Base-by-base conservation (phyloP, 2,797 vertebrate genomes). In the Phataginus tetradactyla region DNA sequence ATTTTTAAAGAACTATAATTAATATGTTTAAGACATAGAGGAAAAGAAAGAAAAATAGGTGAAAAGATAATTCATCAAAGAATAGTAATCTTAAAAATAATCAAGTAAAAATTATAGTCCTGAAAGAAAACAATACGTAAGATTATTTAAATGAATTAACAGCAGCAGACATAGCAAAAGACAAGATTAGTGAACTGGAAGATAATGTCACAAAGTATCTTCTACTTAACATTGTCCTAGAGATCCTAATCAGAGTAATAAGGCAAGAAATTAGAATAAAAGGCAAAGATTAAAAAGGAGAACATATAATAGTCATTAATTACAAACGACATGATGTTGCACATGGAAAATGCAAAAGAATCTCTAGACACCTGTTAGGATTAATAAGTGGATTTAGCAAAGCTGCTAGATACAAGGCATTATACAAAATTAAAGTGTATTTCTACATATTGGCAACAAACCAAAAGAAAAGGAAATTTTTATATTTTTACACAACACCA, bases 231-330 rank as follows among this genome's bases (percentile, higher is more conserved):
- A 27, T 42, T 77, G n/a, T 83, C 34, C 17, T 64, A 77, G n/a
- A 87, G 51, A 93, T 66, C 55, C 49, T 91, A 45, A 84, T 59
- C 86, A 68, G 83, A 59, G 45, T 49, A 59, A 63, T 75, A 87
- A 79, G 59, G 68, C 69, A 95, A 91, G 63, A 93, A 53, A 83
- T 8, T 83, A 25, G 23, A 86, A 87, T 45, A 72, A 69, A 86
- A 75, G 12, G 7, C 32, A 69, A 42, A 23, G 17, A 45, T 27
- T 39, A 21, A 64, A 78, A 89, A 86, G 6, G 39, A 61, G 21
- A 14, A 74, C 10, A 78, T 55, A 64, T 10, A 55, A n/a, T 55
- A 79, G 1, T 66, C n/a, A 90, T 69, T 37, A 80, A 80, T 27
- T 64, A 20, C 9, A 83, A 90, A 21, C 53, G 23, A 8, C 10